These are phyloP conservation scores for Drosophila obscura DNA, from an alignment of 1,140 invertebrate species.

Conservation along the genomic window DNA sequence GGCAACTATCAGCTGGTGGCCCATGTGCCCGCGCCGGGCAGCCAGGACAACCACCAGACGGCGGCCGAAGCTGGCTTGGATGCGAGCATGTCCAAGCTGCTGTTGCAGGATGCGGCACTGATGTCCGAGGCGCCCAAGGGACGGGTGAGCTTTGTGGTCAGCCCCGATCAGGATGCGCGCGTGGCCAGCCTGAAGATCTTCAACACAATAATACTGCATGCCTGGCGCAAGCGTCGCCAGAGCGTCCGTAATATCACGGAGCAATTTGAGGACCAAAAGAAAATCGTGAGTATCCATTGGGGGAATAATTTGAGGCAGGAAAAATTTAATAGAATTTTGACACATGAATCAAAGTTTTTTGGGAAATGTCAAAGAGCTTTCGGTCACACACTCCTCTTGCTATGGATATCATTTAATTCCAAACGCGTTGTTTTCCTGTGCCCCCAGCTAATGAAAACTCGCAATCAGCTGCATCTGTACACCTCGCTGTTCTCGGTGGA, in stretches of 20 bases:
- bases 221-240: constrained; percentile 68
- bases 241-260: constrained; percentile 61
- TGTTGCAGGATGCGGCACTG: constrained; percentile 38
- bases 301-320: too few relatives aligned
- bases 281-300: constrained; percentile 48
- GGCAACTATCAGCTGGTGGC: constrained; percentile 62
- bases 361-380: too few relatives aligned
- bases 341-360: too few relatives aligned
- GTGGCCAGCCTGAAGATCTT: constrained; percentile 73
- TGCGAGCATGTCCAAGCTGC: constrained; percentile 27
- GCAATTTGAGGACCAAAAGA: constrained; percentile 61
- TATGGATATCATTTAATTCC: too few relatives aligned
- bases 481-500: constrained; percentile 70
- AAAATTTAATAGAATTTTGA: too few relatives aligned
- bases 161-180: constrained; percentile 55
- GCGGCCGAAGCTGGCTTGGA: constrained; percentile 11
- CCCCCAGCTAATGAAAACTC: constrained; percentile 60
- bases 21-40: constrained; percentile 39
- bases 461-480: constrained; percentile 75
- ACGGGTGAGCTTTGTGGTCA: constrained; percentile 45
- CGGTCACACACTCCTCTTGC: too few relatives aligned
- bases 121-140: constrained; percentile 30
- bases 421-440: too few relatives aligned
- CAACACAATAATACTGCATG: constrained; percentile 71
- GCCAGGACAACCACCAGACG: background rate